Conservation (phyloP, 2,888 invertebrate species). For the Eupithecia exiguata region DNA sequence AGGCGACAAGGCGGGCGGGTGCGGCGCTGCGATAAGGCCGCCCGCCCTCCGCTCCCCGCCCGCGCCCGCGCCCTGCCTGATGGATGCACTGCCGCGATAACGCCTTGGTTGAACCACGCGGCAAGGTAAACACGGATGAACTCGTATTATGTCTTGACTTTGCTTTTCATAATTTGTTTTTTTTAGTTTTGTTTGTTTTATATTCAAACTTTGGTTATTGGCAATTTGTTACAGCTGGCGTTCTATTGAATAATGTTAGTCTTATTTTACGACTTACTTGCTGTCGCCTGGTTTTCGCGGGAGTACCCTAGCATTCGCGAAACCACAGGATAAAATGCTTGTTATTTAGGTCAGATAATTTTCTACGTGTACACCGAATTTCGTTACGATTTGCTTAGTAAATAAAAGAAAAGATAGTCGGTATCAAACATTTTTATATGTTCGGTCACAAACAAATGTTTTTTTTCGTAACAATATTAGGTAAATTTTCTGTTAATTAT, state of each 20-base stretch:
- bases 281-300: not conserved
- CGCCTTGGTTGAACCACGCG: slow-evolving; percentile 50
- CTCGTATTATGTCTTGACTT: slow-evolving; percentile 40
- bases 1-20: slow-evolving; percentile 59
- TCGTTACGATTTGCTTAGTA: not conserved
- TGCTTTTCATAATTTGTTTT: slow-evolving; percentile 37
- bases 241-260: not conserved
- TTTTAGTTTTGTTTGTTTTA: slow-evolving; percentile 24
- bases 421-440: not conserved
- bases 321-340: too few species aligned
- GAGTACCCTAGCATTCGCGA: too few species aligned
- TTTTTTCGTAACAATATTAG: not conserved
- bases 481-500: not conserved
- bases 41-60: slow-evolving; percentile 42
- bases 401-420: not conserved
- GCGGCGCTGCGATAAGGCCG: slow-evolving; percentile 57
- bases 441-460: not conserved
- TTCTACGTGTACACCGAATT: not conserved
- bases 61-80: slow-evolving; percentile 46
- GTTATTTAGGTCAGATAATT: not conserved
- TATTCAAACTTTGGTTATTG: slow-evolving; percentile 7
- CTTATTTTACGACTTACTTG: not conserved
- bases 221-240: not conserved
- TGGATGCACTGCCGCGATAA: slow-evolving; percentile 55
- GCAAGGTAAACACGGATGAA: slow-evolving; percentile 44